phyloP scores from a whole-genome alignment of 2,888 invertebrate genomes.

The Lamellibrachia columna region DNA sequence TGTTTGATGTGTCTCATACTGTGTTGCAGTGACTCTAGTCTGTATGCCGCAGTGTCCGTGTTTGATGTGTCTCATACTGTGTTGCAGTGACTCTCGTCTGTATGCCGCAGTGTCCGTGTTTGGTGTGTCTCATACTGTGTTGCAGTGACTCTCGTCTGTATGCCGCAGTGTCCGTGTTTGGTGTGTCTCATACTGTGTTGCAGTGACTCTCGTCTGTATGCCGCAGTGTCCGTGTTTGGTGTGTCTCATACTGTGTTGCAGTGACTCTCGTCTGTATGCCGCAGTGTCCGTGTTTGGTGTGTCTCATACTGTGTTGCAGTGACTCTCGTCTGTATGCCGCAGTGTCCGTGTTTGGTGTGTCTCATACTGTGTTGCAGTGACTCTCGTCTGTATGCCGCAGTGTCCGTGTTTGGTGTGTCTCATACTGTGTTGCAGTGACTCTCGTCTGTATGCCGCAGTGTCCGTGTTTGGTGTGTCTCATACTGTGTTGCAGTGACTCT shows the following conservation, averaged over 20 bases:
- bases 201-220: slow-evolving; percentile 51
- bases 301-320: slow-evolving; percentile 41
- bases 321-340: slow-evolving; percentile 50
- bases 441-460: slow-evolving; percentile 50
- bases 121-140: background rate
- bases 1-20: background rate
- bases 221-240: slow-evolving; percentile 34
- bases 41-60: slow-evolving; percentile 49
- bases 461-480: background rate
- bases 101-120: slow-evolving; percentile 41
- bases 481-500: no score
- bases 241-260: background rate
- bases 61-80: background rate
- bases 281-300: no score
- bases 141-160: no score
- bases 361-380: background rate
- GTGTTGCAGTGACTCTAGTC: slow-evolving; percentile 48
- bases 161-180: no score
- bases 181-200: slow-evolving; percentile 29
- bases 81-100: slow-evolving; percentile 50
- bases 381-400: no score
- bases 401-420: no score
- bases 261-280: no score
- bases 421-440: slow-evolving; percentile 43
- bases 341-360: background rate